Base-by-base conservation (phyloP, 2,113 vertebrate species). In the Laterallus jamaicensis region DNA sequence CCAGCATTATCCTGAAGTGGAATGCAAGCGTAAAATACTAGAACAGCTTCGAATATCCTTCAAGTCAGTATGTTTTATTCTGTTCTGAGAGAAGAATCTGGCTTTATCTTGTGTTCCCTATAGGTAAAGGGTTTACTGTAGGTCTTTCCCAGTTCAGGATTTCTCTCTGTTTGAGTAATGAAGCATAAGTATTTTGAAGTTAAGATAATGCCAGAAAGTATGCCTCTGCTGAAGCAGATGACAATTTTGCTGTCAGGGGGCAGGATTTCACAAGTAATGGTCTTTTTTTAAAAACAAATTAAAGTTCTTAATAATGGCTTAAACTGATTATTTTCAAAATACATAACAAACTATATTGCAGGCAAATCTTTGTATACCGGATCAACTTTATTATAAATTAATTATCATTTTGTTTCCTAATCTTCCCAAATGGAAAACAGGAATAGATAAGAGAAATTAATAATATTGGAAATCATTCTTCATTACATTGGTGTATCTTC, bases 351-450 rank as follows among this genome's bases (percentile, higher is more conserved):
- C 7, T 62, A 56, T 77, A 69, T 64, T 88, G 31, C 74, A 94
- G 47, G 31, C 37, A 91, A 91, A 88, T 86, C 79, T 86, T 87
- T 92, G 50, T 91, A 54, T 89, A 76, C 37, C 42, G 70, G 70
- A 91, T 86, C 80, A 95, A 76, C 2, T 11, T 86, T 79, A 93
- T 86, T 95, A 86, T 77, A 95, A 97, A 95, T 96, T 95, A 90
- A 95, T 96, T 95, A 94, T 82, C 20, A 75, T 96, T 95, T 96
- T 92, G 75, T 91, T 93, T 91, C 62, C 76, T 96, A 94, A 93
- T 95, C 82, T 96, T 94, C 69, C n/a, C 55, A 94, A 84, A 82
- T 92, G 82, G 77, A 69, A 93, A 94, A 86, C 52, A 88, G 12
- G 56, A 90, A 95, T 68, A 84, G 69, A 92, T 88, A 93, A 93